phyloP scores from a whole-genome alignment of 1,140 invertebrate genomes.

The Brachionus rotundiformis region DNA sequence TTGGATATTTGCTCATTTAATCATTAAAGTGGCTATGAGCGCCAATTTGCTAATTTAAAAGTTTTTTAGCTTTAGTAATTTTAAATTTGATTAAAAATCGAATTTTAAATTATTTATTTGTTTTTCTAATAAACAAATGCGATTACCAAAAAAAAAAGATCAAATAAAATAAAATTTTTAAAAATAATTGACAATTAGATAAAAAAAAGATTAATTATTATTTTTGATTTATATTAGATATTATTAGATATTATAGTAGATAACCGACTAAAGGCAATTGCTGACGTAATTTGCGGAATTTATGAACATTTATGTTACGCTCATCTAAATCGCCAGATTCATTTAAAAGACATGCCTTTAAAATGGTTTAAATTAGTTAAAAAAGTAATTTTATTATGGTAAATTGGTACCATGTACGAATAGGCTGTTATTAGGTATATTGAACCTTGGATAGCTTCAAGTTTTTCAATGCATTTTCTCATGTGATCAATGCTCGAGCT shows the following conservation, averaged over 20 bases:
- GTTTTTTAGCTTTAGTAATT: too few relatives aligned
- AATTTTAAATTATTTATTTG: constrained; percentile 34
- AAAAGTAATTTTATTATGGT: neutral
- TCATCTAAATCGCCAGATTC: neutral
- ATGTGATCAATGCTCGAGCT: constrained; percentile 15
- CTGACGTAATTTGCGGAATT: constrained; percentile 35
- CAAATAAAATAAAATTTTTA: too few relatives aligned
- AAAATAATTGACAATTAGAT: constrained; percentile 17
- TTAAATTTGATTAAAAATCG: constrained; percentile 19
- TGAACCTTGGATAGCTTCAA: constrained; percentile 23
- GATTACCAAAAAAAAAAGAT: constrained; percentile 14
- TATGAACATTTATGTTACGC: constrained; percentile 14
- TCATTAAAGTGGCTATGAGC: neutral
- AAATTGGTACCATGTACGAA: constrained; percentile 44
- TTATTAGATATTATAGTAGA: constrained; percentile 34
- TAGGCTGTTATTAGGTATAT: constrained; percentile 43
- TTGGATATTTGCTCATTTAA: neutral
- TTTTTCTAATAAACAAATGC: constrained; percentile 23
- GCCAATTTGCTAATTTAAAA: neutral
- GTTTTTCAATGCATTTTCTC: constrained; percentile 43
- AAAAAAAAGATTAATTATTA: neutral
- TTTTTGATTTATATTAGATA: neutral
- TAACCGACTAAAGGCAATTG: constrained; percentile 24
- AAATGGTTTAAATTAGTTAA: neutral
- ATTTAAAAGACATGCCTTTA: constrained; percentile 2